A percentile compares a stretch with the other conserved stretches of the same genome.
phyloP scores from a whole-genome alignment of 2,797 vertebrate species.

The Syndactyla subalaris region DNA sequence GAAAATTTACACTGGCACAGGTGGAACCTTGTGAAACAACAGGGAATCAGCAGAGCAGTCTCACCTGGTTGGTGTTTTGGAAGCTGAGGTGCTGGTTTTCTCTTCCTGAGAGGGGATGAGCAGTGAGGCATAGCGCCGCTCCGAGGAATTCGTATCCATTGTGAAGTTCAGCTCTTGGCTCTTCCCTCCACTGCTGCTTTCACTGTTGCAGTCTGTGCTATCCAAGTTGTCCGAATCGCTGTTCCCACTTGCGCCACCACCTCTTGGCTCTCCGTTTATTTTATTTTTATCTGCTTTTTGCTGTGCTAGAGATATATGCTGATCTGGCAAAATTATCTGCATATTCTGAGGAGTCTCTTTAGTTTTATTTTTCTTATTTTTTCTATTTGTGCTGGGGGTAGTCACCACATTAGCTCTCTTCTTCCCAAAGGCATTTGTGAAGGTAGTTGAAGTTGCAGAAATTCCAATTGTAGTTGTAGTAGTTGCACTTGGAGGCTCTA shows the following conservation, averaged over 20 bases:
- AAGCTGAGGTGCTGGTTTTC: conserved; percentile 85
- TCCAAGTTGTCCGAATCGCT: conserved; percentile 97
- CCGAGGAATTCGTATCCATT: conserved; percentile 88
- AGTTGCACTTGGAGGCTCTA: conserved; percentile 98
- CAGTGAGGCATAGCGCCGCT: conserved; percentile 85
- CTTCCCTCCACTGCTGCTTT: conserved; percentile 93
- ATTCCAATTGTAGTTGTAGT: conserved; percentile 99
- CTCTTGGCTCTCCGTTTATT: conserved; percentile 94
- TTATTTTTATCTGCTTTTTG: conserved; percentile 98
- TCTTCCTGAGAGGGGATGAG: conserved; percentile 83
- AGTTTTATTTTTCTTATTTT: conserved; percentile 99
- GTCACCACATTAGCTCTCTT: conserved; percentile 94
- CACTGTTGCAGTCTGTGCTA: conserved; percentile 96
- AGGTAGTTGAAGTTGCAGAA: conserved; percentile 95
- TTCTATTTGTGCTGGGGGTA: conserved; percentile 92
- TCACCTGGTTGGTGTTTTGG: conserved; percentile 91
- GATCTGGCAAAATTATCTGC: conserved; percentile 94
- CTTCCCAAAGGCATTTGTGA: conserved; percentile 95
- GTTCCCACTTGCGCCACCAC: conserved; percentile 89
- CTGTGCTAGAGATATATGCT: conserved; percentile 94
- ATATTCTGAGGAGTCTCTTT: conserved; percentile 91
- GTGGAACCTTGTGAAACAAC: neutral
- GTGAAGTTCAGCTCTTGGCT: conserved; percentile 91
- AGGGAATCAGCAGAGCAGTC: neutral
- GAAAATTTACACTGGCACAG: neutral